Percentiles rank a stretch among this genome's conserved stretches.
These are phyloP conservation scores for Sialia sialis DNA, from an alignment of 2,113 vertebrate species.

Conservation along the genomic window DNA sequence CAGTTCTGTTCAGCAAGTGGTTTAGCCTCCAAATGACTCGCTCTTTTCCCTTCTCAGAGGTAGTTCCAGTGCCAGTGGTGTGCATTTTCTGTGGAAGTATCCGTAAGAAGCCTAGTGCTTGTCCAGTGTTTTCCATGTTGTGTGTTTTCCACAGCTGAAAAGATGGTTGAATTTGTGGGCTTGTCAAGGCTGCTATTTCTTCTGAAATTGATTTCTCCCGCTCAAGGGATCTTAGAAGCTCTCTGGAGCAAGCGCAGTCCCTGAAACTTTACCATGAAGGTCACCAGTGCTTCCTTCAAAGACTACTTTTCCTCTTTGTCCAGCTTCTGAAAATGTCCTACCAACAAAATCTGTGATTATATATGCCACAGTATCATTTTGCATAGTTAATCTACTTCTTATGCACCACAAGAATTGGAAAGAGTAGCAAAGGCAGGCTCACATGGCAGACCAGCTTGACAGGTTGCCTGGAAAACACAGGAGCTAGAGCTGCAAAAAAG, in stretches of 20 bases:
- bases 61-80: not conserved
- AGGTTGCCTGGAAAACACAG: not conserved
- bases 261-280: not conserved
- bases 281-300: not conserved
- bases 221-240: not conserved
- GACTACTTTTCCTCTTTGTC: not conserved
- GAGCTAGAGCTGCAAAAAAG: not conserved
- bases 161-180: not conserved
- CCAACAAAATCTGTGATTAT: not conserved
- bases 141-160: not conserved
- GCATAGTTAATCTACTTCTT: not conserved
- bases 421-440: not conserved
- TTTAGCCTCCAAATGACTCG: not conserved
- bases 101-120: not conserved
- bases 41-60: not conserved
- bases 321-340: not conserved
- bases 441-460: not conserved
- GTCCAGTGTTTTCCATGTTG: not conserved
- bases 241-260: accelerated
- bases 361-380: not conserved
- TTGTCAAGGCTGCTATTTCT: not conserved
- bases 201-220: not conserved
- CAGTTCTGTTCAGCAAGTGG: not conserved
- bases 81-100: not conserved
- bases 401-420: not conserved